Conservation (phyloP, 2,797 vertebrate species). For the Gorsachius magnificus region DNA sequence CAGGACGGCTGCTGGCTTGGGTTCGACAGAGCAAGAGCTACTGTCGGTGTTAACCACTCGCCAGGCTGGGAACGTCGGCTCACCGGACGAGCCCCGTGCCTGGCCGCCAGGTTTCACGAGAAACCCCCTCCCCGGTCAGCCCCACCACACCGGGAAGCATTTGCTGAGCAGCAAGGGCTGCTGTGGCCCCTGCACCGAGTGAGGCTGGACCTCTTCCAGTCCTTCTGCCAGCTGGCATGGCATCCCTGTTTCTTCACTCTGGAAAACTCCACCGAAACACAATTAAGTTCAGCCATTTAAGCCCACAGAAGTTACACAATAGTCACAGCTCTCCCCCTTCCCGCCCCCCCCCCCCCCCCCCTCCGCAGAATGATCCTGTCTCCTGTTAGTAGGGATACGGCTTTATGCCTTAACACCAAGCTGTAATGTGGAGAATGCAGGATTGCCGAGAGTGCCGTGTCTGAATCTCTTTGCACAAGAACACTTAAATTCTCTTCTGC, state of each 20-base stretch:
- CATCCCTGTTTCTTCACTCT: not conserved
- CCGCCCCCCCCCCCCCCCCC: no score
- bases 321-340: not conserved
- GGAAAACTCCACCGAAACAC: not conserved
- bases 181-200: not conserved
- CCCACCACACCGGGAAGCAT: not conserved
- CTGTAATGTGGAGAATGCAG: fast-evolving
- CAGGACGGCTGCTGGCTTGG: not conserved
- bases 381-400: not conserved
- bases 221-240: not conserved
- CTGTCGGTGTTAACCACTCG: not conserved
- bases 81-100: not conserved
- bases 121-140: not conserved
- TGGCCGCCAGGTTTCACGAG: not conserved
- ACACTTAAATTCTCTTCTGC: not conserved
- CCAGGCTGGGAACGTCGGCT: not conserved
- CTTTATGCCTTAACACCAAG: not conserved
- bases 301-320: not conserved
- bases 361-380: fast-evolving
- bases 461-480: not conserved
- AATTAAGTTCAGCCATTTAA: not conserved
- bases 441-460: fast-evolving
- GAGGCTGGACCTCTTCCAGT: not conserved
- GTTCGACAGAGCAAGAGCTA: fast-evolving
- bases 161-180: not conserved